Evolutionary conservation across 37 sponge, comb jelly and placozoan species (phyloP).

Genomic region (Beroe ovata): DNA sequence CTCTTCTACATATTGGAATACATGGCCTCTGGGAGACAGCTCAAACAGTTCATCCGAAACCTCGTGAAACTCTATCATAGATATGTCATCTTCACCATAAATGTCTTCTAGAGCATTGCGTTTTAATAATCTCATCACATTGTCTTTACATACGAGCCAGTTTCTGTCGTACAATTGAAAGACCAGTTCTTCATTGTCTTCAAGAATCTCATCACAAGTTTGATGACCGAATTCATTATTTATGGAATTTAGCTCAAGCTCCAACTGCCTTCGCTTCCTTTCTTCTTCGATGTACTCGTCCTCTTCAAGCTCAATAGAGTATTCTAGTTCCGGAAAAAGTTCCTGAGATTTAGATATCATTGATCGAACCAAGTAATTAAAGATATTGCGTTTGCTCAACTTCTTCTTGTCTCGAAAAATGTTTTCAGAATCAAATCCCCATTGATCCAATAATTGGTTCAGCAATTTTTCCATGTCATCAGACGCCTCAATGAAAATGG

Average conservation of each 20-base stretch:
- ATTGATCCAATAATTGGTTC: background rate
- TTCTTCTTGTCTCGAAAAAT: conserved; percentile 8
- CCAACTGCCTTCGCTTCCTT: background rate
- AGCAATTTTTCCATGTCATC: background rate
- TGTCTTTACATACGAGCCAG: background rate
- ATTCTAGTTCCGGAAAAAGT: conserved; percentile 6
- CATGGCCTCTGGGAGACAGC: background rate
- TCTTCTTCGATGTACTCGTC: conserved; percentile 51
- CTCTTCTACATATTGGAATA: background rate
- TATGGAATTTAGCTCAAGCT: background rate
- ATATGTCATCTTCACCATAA: background rate
- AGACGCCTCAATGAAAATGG: background rate
- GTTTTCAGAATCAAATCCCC: conserved; percentile 15
- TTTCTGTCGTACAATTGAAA: conserved; percentile 5
- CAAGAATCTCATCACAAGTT: background rate
- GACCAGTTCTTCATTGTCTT: background rate
- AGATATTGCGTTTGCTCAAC: conserved; percentile 13
- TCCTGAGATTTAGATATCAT: conserved; percentile 1
- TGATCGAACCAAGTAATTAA: conserved; percentile 14
- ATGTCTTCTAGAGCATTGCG: background rate
- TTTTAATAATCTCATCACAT: background rate
- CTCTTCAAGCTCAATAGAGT: background rate
- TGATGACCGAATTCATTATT: background rate
- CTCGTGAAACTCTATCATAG: conserved; percentile 12
- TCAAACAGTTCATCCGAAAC: conserved; percentile 11